Evolutionary conservation across 2,113 vertebrate genomes (phyloP).

Genomic region (Myiozetetes cayanensis): DNA sequence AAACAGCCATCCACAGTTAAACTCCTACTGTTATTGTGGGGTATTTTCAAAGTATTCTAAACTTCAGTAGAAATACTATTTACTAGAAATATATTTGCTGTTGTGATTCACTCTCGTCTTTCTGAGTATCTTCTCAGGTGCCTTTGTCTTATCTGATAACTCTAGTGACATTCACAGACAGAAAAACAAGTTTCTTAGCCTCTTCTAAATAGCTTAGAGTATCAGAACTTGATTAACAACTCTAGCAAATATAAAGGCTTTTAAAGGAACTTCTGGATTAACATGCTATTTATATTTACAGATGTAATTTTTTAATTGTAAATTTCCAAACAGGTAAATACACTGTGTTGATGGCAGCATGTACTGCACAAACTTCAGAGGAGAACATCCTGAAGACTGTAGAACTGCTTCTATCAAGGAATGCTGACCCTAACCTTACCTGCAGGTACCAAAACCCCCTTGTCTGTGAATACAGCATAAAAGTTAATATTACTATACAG

Average conservation of each 20-base stretch:
- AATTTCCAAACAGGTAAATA: conserved; percentile 77
- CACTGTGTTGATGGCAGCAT: conserved; percentile 89
- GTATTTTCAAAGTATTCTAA: not conserved
- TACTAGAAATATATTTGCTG: not conserved
- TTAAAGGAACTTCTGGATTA: not conserved
- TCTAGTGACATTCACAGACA: not conserved
- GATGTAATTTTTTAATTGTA: not conserved
- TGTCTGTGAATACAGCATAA: not conserved
- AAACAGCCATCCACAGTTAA: not conserved
- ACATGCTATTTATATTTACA: not conserved
- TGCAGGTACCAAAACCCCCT: conserved; percentile 79
- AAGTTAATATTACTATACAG: not conserved
- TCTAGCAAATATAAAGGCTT: not conserved
- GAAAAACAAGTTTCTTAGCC: not conserved
- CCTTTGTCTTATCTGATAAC: not conserved
- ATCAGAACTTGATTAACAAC: not conserved
- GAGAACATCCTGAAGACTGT: conserved; percentile 84
- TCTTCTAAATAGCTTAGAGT: not conserved
- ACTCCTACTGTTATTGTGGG: not conserved
- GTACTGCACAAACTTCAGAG: conserved; percentile 79
- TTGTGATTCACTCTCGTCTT: not conserved
- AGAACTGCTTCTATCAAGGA: conserved; percentile 90
- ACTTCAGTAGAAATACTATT: not conserved
- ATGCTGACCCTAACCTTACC: conserved; percentile 84
- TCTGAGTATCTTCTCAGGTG: not conserved